Percentiles rank a stretch among this genome's conserved stretches.
Conservation (phyloP, 2,888 invertebrate species). For the Drosophila percnosoma region DNA sequence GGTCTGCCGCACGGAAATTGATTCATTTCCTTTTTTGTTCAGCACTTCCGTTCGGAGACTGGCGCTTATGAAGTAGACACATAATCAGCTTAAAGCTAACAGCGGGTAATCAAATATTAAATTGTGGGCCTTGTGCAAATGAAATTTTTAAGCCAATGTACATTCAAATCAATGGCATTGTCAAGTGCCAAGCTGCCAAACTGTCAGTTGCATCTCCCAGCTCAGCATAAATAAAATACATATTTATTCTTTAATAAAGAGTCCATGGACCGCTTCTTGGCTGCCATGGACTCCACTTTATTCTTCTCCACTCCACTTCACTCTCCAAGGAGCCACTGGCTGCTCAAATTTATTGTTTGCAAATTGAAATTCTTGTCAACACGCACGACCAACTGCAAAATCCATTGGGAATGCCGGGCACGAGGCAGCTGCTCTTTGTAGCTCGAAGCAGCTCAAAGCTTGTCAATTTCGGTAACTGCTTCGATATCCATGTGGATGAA, state of each 20-base stretch:
- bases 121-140: constrained; percentile 61
- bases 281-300: constrained; percentile 15
- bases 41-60: constrained; percentile 55
- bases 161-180: constrained; percentile 62
- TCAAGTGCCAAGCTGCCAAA: constrained; percentile 50
- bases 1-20: constrained; percentile 76
- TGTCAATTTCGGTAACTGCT: constrained; percentile 46
- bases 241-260: constrained; percentile 56
- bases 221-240: constrained; percentile 12
- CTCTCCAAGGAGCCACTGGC: constrained; percentile 56
- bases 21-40: constrained; percentile 76
- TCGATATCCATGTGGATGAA: constrained; percentile 52
- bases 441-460: constrained; percentile 87
- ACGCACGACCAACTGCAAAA: constrained; percentile 74
- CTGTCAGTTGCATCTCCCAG: constrained; percentile 71
- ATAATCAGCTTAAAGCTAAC: constrained; percentile 47
- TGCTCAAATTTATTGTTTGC: constrained; percentile 78
- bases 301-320: constrained; percentile 1
- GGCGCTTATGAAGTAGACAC: constrained; percentile 22
- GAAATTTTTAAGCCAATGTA: constrained; percentile 54
- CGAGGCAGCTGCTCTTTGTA: constrained; percentile 82
- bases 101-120: constrained; percentile 44
- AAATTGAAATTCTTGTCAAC: constrained; percentile 80
- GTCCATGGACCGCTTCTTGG: constrained; percentile 37
- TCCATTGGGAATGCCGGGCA: constrained; percentile 71